Evolutionary conservation across 2,797 vertebrate genomes (phyloP).

Genomic region (Octomys mimax): DNA sequence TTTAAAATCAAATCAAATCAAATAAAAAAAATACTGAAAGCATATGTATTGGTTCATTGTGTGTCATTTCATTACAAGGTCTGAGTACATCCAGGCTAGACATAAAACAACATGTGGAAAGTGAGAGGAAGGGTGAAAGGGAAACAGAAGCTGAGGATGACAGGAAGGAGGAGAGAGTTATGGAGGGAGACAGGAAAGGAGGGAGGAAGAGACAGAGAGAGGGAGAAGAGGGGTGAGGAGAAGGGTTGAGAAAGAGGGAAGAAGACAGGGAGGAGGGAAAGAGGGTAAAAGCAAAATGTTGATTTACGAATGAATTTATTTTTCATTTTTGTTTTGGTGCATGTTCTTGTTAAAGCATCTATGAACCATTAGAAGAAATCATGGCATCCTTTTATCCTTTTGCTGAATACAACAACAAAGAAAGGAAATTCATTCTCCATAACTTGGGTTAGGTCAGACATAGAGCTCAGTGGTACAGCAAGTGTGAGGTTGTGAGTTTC

Average conservation of each 20-base stretch:
- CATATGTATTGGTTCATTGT: neutral
- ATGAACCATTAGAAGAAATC: neutral
- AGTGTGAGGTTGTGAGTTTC: no score
- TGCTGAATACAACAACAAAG: neutral
- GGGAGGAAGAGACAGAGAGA: no score
- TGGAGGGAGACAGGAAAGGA: accelerated
- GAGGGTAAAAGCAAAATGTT: neutral
- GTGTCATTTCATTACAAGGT: neutral
- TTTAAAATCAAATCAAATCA: no score
- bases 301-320: neutral
- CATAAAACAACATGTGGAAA: neutral
- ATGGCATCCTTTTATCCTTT: neutral
- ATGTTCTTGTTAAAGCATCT: neutral
- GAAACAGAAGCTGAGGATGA: neutral
- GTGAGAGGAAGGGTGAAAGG: no score
- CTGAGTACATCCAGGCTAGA: neutral
- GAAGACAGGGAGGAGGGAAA: accelerated
- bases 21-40: neutral
- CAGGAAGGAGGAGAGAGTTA: neutral
- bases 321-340: neutral
- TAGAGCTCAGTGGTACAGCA: no score
- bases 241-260: accelerated
- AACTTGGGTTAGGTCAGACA: neutral
- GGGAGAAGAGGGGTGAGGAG: neutral
- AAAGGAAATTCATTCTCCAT: neutral